A percentile compares a stretch with the other conserved stretches of the same genome.
Conservation (phyloP, 2,888 invertebrate genomes). For the Cantharis nigra region DNA sequence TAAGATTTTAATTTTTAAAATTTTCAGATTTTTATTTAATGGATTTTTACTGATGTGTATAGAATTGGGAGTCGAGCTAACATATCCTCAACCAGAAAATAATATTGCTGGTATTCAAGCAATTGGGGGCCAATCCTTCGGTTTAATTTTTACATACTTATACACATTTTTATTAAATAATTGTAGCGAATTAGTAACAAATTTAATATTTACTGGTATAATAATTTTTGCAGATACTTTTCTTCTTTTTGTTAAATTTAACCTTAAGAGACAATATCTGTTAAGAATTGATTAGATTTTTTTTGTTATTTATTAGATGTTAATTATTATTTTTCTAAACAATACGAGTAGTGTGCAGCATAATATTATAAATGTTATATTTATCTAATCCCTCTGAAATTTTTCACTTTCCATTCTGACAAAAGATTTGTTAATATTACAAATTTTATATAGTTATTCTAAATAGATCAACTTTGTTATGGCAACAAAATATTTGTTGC, state of each 20-base stretch:
- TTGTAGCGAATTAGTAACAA: neutral
- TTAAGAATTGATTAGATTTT: neutral
- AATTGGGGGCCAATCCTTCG: neutral
- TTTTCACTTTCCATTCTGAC: too few species aligned
- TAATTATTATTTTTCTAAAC: too few species aligned
- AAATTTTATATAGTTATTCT: too few species aligned
- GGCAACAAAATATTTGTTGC: too few species aligned
- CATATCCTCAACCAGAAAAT: neutral
- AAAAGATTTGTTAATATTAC: too few species aligned
- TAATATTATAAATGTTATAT: too few species aligned
- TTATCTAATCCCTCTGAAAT: too few species aligned
- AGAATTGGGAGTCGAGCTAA: neutral
- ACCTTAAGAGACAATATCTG: neutral
- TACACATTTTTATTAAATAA: neutral
- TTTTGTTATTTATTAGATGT: too few species aligned
- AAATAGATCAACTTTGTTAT: too few species aligned
- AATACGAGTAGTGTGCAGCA: too few species aligned
- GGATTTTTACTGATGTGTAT: neutral
- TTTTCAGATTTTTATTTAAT: neutral
- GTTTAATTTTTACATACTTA: neutral
- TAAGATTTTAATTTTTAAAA: neutral
- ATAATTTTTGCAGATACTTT: neutral
- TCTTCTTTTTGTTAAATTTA: neutral
- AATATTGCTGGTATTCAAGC: neutral
- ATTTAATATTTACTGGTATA: neutral